A percentile compares a stretch with the other conserved stretches of the same genome.
Conservation (phyloP, 1,140 invertebrate species). For the Cherax destructor region DNA sequence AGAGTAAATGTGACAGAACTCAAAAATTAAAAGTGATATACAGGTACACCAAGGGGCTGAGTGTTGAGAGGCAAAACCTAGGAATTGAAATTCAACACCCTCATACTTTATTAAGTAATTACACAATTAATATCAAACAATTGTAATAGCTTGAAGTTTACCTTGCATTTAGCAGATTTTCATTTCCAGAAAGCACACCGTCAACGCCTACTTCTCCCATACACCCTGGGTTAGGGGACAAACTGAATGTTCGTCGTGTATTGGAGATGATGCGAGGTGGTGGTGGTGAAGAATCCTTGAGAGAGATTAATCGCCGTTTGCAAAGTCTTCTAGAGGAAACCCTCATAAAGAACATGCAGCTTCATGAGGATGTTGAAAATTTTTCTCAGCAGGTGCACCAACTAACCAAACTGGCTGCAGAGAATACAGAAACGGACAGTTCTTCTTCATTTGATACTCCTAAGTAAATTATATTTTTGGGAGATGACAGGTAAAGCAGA, state of each 20-base stretch:
- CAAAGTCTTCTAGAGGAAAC: conserved; percentile 79
- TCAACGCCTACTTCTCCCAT: conserved; percentile 40
- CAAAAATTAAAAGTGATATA: no score
- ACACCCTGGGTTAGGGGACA: conserved; percentile 12
- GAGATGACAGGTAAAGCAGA: background rate
- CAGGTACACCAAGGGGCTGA: no score
- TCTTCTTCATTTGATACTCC: conserved; percentile 1
- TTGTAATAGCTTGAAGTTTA: no score
- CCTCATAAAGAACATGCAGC: conserved; percentile 80
- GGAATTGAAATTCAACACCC: no score
- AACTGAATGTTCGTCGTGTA: conserved; percentile 43
- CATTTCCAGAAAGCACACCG: conserved; percentile 31
- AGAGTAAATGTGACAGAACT: no score
- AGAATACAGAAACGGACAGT: conserved; percentile 36
- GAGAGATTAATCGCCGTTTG: conserved; percentile 74
- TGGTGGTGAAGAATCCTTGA: conserved; percentile 73
- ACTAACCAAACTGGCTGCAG: conserved; percentile 59
- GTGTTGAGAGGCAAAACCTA: no score
- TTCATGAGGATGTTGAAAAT: conserved; percentile 77
- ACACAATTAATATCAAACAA: no score
- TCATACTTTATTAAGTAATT: no score
- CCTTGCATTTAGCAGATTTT: no score
- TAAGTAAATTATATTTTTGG: background rate
- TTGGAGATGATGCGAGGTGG: conserved; percentile 52
- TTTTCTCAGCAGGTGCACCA: conserved; percentile 75